Conservation (phyloP, 2,888 invertebrate genomes). For the Pseudolycoriella hygida region DNA sequence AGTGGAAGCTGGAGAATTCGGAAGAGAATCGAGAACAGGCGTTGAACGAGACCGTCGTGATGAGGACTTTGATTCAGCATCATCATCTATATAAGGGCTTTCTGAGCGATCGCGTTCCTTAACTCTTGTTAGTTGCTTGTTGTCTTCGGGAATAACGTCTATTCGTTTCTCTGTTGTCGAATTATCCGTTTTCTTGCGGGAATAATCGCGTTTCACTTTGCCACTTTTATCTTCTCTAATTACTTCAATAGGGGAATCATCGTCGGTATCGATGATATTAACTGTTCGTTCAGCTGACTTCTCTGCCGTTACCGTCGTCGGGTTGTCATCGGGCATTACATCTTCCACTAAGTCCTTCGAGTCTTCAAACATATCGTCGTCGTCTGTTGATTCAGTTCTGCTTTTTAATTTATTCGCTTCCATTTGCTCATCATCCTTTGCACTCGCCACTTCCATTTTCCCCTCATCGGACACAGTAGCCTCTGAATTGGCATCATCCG, state of each 20-base stretch:
- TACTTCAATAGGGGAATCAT: conserved; percentile 42
- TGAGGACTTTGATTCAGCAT: conserved; percentile 21
- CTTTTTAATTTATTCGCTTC: conserved; percentile 3
- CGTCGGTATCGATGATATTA: conserved; percentile 29
- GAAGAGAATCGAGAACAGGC: conserved; percentile 41
- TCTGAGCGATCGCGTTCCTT: conserved; percentile 33
- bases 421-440: conserved; percentile 10
- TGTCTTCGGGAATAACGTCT: conserved; percentile 1
- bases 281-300: conserved; percentile 4
- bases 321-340: conserved; percentile 6
- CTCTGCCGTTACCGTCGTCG: background rate
- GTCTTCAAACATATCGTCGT: conserved; percentile 12
- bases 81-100: conserved; percentile 37
- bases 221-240: conserved; percentile 42
- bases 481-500: conserved; percentile 1
- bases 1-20: conserved; percentile 41
- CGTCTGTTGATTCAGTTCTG: conserved; percentile 8
- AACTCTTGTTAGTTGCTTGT: conserved; percentile 15
- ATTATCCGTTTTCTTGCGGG: conserved; percentile 29
- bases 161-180: conserved; percentile 19
- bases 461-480: conserved; percentile 10
- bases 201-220: conserved; percentile 42
- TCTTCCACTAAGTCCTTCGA: conserved; percentile 12
- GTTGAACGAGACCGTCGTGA: conserved; percentile 30
- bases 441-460: conserved; percentile 20